phyloP scores from a whole-genome alignment of 2,113 vertebrate species.

The Pedionomus torquatus region DNA sequence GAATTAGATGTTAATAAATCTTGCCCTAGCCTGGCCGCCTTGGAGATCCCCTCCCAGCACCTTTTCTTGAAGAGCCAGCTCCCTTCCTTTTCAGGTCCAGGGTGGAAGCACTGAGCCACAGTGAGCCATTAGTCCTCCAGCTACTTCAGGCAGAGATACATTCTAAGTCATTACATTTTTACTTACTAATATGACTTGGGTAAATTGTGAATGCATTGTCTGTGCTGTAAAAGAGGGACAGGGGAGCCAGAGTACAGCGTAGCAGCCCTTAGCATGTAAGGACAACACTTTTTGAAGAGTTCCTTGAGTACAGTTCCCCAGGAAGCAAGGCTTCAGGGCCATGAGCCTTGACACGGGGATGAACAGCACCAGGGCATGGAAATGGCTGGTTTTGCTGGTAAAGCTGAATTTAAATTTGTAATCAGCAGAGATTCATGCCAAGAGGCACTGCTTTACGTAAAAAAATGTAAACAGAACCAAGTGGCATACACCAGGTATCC shows the following conservation, averaged over 20 bases:
- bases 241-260: neutral
- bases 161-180: rapidly evolving
- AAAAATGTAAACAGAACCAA: neutral
- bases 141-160: neutral
- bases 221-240: rapidly evolving
- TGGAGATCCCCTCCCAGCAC: neutral
- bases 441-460: neutral
- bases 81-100: neutral
- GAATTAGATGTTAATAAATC: neutral
- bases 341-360: neutral
- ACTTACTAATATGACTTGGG: neutral
- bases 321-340: neutral
- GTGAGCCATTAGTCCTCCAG: neutral
- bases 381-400: neutral
- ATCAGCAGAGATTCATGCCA: neutral
- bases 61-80: neutral
- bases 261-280: neutral
- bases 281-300: neutral
- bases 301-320: neutral
- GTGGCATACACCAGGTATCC: neutral
- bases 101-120: neutral
- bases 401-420: neutral
- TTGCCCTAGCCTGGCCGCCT: neutral
- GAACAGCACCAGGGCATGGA: neutral
- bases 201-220: neutral